Conservation (phyloP, 2,888 invertebrate species). For the Willowsia nigromaculata region DNA sequence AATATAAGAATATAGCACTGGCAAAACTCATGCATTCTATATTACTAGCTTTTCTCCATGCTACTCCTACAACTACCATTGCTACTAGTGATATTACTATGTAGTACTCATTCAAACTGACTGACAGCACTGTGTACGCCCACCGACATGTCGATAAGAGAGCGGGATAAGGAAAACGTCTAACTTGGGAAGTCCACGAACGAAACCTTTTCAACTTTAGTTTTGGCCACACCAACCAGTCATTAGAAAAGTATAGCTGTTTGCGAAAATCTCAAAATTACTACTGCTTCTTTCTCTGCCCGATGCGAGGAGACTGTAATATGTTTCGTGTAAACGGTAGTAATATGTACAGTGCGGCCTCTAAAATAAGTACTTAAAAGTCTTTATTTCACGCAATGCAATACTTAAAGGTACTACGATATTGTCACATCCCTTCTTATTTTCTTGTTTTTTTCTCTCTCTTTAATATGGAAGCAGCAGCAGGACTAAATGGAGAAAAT, state of each 20-base stretch:
- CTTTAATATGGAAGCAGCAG: not conserved
- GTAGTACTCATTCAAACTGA: constrained; percentile 47
- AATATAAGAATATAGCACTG: not conserved
- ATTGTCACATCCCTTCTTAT: constrained; percentile 3
- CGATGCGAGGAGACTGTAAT: not conserved
- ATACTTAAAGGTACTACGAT: not conserved
- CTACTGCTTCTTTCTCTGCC: not conserved
- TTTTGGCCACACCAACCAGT: constrained; percentile 58
- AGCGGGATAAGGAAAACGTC: constrained; percentile 16
- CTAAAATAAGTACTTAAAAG: not conserved
- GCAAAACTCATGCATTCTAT: not conserved
- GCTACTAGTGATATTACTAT: too few species aligned
- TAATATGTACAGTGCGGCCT: not conserved
- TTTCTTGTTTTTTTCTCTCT: not conserved
- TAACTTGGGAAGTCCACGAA: constrained; percentile 35
- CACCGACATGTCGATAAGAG: constrained; percentile 48
- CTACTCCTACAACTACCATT: not conserved
- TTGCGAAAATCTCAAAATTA: constrained; percentile 63
- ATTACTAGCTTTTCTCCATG: not conserved
- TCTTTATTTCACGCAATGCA: not conserved
- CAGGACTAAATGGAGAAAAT: not conserved
- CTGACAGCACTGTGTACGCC: constrained; percentile 58
- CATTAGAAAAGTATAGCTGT: constrained; percentile 64
- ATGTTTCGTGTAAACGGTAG: not conserved
- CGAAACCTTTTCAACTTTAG: constrained; percentile 59